Evolutionary conservation across 2,797 vertebrate species (phyloP).

Genomic region (Apogon hyalosoma): DNA sequence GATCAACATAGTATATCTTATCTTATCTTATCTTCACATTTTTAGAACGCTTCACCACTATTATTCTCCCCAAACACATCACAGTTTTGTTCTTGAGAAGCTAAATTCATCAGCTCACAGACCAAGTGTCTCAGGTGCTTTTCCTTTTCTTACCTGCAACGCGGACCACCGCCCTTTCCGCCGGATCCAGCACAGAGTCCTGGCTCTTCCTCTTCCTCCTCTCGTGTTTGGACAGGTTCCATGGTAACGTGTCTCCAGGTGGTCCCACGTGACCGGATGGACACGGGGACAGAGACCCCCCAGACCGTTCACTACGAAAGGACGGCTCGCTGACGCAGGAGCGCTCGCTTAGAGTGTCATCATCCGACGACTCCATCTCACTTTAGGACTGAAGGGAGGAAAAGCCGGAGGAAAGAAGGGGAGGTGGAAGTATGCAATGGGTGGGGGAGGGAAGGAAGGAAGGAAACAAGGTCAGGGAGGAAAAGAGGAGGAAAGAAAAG

Average conservation of each 20-base stretch:
- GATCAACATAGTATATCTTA: too few relatives aligned
- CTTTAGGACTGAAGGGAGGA: slow-evolving; percentile 51
- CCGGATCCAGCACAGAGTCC: slow-evolving; percentile 96
- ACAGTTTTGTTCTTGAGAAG: too few relatives aligned
- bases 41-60: too few relatives aligned
- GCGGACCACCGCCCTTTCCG: slow-evolving; percentile 95
- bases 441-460: background rate
- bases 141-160: slow-evolving; percentile 90
- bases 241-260: slow-evolving; percentile 93
- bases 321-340: slow-evolving; percentile 94
- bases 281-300: slow-evolving; percentile 93
- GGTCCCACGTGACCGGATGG: slow-evolving; percentile 87
- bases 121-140: too few relatives aligned
- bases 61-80: too few relatives aligned
- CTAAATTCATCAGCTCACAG: too few relatives aligned
- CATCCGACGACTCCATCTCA: slow-evolving; percentile 96
- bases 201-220: slow-evolving; percentile 96
- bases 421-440: background rate
- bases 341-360: slow-evolving; percentile 96
- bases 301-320: slow-evolving; percentile 92
- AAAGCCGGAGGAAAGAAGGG: background rate
- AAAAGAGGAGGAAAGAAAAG: slow-evolving; percentile 10
- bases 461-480: slow-evolving; percentile 18
- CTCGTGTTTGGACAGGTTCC: slow-evolving; percentile 96
- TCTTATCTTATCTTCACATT: too few relatives aligned